Conservation (phyloP, 2,113 vertebrate genomes). For the Poeciliopsis prolifica region DNA sequence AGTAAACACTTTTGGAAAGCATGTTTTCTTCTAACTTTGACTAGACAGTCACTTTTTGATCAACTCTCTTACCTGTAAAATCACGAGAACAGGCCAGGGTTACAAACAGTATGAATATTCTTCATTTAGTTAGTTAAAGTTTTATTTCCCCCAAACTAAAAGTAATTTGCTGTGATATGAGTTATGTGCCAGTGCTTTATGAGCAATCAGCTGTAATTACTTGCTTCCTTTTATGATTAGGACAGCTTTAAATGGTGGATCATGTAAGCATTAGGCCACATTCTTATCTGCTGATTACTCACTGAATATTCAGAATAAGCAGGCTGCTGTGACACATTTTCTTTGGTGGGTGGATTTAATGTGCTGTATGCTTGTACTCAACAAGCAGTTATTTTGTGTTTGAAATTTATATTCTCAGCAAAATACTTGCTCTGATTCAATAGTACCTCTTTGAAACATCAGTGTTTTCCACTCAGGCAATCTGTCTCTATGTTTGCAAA, state of each 20-base stretch:
- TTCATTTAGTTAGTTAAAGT: not conserved
- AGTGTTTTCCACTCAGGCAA: not conserved
- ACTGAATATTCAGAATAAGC: not conserved
- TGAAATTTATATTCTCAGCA: constrained; percentile 5
- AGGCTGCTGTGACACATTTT: not conserved
- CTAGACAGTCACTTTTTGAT: not conserved
- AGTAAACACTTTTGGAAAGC: too few species aligned
- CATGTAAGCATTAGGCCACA: not conserved
- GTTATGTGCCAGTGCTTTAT: not conserved
- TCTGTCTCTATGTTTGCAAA: not conserved
- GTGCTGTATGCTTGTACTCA: not conserved
- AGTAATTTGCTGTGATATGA: not conserved
- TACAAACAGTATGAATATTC: not conserved
- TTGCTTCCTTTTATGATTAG: constrained; percentile 2
- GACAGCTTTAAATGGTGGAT: not conserved
- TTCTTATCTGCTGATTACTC: not conserved
- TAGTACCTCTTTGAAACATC: not conserved
- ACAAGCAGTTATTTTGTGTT: constrained; percentile 9
- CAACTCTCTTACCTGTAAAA: not conserved
- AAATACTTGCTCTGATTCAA: constrained; percentile 11
- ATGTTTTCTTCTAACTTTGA: too few species aligned
- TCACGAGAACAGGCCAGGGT: not conserved
- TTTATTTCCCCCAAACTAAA: not conserved
- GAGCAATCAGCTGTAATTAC: not conserved
- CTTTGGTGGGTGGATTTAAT: not conserved